Conservation (phyloP, 2,113 vertebrate species). For the Hypocryptadius cinnamomeus region DNA sequence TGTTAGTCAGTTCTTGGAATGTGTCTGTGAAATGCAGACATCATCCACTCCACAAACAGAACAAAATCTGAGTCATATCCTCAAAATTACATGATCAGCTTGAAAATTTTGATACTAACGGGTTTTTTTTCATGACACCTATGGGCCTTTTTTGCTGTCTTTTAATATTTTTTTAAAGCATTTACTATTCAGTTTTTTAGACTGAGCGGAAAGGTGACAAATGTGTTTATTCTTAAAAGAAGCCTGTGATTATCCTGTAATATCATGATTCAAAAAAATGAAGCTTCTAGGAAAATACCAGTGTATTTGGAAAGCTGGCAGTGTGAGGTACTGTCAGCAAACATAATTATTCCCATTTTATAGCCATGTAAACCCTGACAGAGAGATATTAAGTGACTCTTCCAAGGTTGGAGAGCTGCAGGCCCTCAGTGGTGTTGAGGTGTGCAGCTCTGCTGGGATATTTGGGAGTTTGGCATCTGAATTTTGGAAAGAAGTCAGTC, state of each 20-base stretch:
- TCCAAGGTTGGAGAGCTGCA: not conserved
- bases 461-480: not conserved
- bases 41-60: not conserved
- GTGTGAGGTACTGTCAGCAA: not conserved
- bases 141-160: not conserved
- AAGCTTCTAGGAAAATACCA: not conserved
- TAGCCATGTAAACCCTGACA: not conserved
- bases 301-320: not conserved
- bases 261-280: not conserved
- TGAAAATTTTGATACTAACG: slow-evolving; percentile 1
- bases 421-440: not conserved
- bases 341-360: not conserved
- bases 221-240: not conserved
- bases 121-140: not conserved
- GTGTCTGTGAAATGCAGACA: not conserved
- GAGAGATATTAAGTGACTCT: not conserved
- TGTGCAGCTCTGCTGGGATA: fast-evolving
- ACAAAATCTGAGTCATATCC: slow-evolving; percentile 37
- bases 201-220: not conserved
- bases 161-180: not conserved
- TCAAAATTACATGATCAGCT: slow-evolving; percentile 25
- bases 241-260: not conserved
- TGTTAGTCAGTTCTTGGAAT: slow-evolving; percentile 26
- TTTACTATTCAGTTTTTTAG: not conserved
- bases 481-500: fast-evolving